Evolutionary conservation across 2,888 invertebrate species (phyloP).

Genomic region (Eupithecia inturbata): DNA sequence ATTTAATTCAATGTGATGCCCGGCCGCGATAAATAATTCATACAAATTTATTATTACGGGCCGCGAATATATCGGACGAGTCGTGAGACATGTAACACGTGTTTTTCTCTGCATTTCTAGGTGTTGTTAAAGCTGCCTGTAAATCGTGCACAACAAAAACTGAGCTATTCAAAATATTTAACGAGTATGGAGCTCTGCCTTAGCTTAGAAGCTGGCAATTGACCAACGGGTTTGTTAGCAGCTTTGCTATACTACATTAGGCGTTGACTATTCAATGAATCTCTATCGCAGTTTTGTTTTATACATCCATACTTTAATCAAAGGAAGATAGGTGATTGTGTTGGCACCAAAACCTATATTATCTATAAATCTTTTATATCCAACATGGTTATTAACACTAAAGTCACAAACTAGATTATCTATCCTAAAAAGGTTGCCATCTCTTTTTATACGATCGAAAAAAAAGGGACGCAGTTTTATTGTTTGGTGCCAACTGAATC

Average conservation of each 20-base stretch:
- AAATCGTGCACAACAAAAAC: conserved; percentile 43
- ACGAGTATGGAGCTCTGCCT: conserved; percentile 32
- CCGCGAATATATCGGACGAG: conserved; percentile 40
- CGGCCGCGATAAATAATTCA: conserved; percentile 38
- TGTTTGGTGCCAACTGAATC: not conserved
- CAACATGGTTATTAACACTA: too few relatives aligned
- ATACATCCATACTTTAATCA: not conserved
- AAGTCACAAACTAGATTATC: not conserved
- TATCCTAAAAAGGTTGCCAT: not conserved
- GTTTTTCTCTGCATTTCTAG: conserved; percentile 42
- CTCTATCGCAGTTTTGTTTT: not conserved
- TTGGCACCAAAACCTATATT: not conserved
- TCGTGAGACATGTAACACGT: conserved; percentile 41
- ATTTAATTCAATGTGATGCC: conserved; percentile 32
- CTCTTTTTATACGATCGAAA: not conserved
- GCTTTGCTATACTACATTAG: conserved; percentile 1
- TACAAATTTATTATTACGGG: conserved; percentile 38
- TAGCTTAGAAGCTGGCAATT: conserved; percentile 16
- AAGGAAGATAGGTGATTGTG: not conserved
- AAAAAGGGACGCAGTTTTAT: not conserved
- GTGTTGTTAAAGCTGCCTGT: conserved; percentile 41
- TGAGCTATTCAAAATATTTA: conserved; percentile 33
- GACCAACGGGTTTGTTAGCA: conserved; percentile 13
- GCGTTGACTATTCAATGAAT: conserved; percentile 9
- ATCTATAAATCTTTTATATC: too few relatives aligned